These are phyloP conservation scores for Nyctereutes procyonoides DNA, from an alignment of 2,113 vertebrate genomes.

Conservation along the genomic window DNA sequence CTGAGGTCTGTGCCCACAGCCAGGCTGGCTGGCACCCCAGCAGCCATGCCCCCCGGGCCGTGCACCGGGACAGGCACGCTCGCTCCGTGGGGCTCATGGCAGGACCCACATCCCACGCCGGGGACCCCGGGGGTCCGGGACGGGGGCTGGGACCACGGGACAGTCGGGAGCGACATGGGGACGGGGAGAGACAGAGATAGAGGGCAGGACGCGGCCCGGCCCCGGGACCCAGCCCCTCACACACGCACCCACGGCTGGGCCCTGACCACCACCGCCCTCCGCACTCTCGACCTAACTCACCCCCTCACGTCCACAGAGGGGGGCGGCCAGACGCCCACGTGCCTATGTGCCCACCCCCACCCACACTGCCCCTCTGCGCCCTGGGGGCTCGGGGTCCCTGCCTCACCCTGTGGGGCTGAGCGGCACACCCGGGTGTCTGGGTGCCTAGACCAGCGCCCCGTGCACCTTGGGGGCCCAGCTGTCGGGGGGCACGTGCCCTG, in stretches of 20 bases:
- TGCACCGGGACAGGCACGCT: neutral
- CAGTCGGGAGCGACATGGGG: neutral
- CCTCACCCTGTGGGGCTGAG: neutral
- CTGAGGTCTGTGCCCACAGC: neutral
- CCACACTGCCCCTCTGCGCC: neutral
- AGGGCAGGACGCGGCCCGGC: neutral
- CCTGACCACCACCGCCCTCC: neutral
- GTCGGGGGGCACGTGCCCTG: rapidly evolving
- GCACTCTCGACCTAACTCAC: neutral
- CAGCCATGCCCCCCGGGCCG: neutral
- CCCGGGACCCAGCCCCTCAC: too few species aligned
- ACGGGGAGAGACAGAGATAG: neutral
- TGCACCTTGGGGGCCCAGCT: rapidly evolving
- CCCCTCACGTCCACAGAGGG: too few species aligned
- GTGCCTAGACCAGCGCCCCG: rapidly evolving
- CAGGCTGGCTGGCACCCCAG: rapidly evolving
- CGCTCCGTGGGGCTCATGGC: too few species aligned
- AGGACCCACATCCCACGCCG: neutral
- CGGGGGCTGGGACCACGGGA: rapidly evolving
- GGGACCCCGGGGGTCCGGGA: neutral
- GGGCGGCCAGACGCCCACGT: neutral
- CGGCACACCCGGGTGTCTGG: neutral
- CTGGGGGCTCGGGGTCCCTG: neutral
- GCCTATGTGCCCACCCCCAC: neutral
- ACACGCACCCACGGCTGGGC: neutral